Conservation (phyloP, 2,888 invertebrate genomes). For the Callinectes sapidus region DNA sequence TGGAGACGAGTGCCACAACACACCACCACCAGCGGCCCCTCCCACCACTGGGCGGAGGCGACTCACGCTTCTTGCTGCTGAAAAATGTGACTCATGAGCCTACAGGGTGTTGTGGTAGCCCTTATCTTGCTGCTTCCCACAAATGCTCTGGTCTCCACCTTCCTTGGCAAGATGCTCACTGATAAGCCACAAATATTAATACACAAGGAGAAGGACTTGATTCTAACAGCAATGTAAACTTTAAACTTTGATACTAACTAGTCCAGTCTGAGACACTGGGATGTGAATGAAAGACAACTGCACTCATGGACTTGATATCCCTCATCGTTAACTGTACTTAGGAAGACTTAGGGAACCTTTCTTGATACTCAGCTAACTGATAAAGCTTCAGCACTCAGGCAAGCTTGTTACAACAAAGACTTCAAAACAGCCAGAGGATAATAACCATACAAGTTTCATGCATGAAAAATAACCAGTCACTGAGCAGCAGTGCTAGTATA, state of each 20-base stretch:
- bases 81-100: background rate
- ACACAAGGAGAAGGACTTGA: too few relatives aligned
- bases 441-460: too few relatives aligned
- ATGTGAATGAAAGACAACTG: background rate
- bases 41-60: background rate
- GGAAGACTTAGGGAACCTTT: background rate
- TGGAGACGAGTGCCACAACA: background rate
- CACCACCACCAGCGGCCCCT: background rate
- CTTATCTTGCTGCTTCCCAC: background rate
- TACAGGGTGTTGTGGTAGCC: background rate
- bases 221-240: too few relatives aligned
- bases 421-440: background rate
- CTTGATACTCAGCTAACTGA: background rate
- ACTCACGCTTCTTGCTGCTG: background rate
- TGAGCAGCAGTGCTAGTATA: background rate
- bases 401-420: background rate
- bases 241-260: background rate
- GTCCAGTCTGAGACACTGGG: background rate
- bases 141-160: background rate
- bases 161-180: background rate
- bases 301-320: background rate
- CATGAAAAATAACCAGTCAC: background rate
- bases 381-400: background rate
- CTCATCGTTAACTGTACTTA: background rate
- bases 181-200: background rate